phyloP scores from a whole-genome alignment of 2,113 vertebrate species.

The Oryctolagus cuniculus region mOryCun1.1 NC_091432.1:199255501-199256000 shows the following conservation, averaged over 20 bases:
- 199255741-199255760: neutral
- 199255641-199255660: neutral
- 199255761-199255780: neutral
- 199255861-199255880: neutral
- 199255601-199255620: neutral
- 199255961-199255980: too few species aligned
- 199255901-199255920: neutral
- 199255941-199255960: too few species aligned
- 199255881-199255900: neutral
- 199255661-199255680: neutral
- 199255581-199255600: neutral
- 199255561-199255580: constrained; percentile 17
- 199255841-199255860: neutral
- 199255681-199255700: neutral
- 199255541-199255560: neutral
- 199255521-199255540: neutral
- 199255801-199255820: neutral
- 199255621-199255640: neutral
- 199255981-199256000: too few species aligned
- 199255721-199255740: neutral
- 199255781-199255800: constrained; percentile 22
- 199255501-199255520: neutral
- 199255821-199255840: neutral
- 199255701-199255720: neutral
- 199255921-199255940: too few species aligned